Evolutionary conservation across 2,888 invertebrate genomes (phyloP), one percentile per base, ranked within the genome.

Genomic region (Synergus gifuensis): DNA sequence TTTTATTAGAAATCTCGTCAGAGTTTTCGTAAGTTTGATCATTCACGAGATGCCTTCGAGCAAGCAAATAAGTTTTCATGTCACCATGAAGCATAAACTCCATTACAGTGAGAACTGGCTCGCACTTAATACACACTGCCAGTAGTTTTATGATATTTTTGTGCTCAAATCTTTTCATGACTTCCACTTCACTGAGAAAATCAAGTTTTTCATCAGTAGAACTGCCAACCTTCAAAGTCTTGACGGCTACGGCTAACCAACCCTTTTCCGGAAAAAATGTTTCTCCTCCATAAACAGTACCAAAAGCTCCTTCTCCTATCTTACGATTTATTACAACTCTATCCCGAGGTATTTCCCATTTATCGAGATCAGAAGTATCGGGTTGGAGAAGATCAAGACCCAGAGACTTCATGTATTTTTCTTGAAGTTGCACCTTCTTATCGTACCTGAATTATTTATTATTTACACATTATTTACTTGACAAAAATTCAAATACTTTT

Each of bases 1-100:
- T 95, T 88, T 95, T 95, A 86, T 96, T 94, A 11, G 96, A 96
- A 82, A 98, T 95, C 90, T 97, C 97, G 86, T 96, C 97, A 8
- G 95, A 94, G 78, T 95, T 96, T 84, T 95, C 95, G 44, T 93
- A 93, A 62, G 92, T 89, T 81, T 94, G 93, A 85, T 94, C 95
- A 83, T 94, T 95, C 0, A 97, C 97, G 88, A 98, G 93, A 92
- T 97, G 96, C 63, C 98, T 94, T 83, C 98, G 94, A 16, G 97
- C 97, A 84, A 98, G 92, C 79, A 98, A 93, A 92, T 96, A 98
- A 11, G 96, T 97, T 93, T 98, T 98, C 84, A 98, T 93, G 91
- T 98, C 98, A 36, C 98, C 98, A 90, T 98, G 97, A 58, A 98
- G 93, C 97, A 98, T 97, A 89, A 97, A 98, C 92, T 98, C 98